These are phyloP conservation scores for Nestor notabilis DNA, from an alignment of 2,113 vertebrate species.

Conservation along the genomic window DNA sequence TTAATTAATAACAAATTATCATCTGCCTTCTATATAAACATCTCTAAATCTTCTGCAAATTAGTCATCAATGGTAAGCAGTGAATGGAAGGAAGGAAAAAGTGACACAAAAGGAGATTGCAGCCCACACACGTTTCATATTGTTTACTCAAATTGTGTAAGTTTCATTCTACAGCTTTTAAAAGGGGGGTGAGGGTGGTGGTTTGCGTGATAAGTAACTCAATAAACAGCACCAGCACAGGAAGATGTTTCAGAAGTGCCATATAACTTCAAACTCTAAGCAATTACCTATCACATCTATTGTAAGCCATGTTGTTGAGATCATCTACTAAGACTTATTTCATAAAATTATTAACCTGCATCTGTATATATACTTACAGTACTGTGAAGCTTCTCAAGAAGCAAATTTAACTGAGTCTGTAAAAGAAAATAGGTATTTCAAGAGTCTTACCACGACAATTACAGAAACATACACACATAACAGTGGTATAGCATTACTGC, in stretches of 20 bases:
- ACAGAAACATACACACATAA: not conserved
- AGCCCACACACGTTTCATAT: not conserved
- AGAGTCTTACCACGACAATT: not conserved
- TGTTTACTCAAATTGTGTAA: not conserved
- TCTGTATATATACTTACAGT: conserved; percentile 83
- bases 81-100: not conserved
- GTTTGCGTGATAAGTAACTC: not conserved
- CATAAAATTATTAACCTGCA: not conserved
- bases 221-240: not conserved
- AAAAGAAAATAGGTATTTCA: conserved; percentile 39
- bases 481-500: not conserved
- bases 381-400: conserved; percentile 95
- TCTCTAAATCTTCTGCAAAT: not conserved
- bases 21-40: not conserved
- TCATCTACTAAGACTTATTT: not conserved
- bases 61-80: not conserved
- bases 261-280: not conserved
- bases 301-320: not conserved
- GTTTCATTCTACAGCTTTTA: not conserved
- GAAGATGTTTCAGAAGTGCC: not conserved
- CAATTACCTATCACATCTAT: not conserved
- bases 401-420: conserved; percentile 95
- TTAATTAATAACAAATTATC: not conserved
- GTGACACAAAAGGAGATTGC: not conserved
- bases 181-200: not conserved